Conservation (phyloP, 2,797 vertebrate genomes). For the Poeciliopsis turneri region DNA sequence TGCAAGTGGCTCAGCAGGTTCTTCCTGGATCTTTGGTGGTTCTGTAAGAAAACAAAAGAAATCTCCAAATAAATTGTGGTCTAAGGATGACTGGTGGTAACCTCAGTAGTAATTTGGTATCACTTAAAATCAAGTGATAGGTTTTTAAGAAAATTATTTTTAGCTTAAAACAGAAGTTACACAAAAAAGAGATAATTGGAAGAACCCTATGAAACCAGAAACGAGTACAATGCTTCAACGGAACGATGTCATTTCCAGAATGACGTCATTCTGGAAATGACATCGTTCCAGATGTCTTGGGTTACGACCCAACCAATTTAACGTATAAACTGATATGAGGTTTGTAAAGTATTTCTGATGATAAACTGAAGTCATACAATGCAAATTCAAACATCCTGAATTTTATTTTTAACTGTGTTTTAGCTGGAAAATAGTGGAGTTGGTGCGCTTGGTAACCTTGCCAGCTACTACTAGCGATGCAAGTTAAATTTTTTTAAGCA, state of each 20-base stretch:
- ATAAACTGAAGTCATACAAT: not conserved
- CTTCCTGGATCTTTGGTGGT: slow-evolving; percentile 9
- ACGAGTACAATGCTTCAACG: too few species aligned
- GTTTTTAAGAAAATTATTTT: not conserved
- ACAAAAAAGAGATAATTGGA: not conserved
- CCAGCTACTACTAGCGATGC: not conserved
- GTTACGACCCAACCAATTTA: not conserved
- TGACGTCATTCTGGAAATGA: not conserved
- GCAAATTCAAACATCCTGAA: not conserved
- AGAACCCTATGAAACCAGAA: not conserved
- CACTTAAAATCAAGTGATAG: not conserved
- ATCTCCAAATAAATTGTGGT: not conserved
- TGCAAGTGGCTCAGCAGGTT: not conserved
- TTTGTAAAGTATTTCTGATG: not conserved
- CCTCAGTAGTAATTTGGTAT: not conserved
- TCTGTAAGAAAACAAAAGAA: slow-evolving; percentile 23
- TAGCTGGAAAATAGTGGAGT: not conserved
- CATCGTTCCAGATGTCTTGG: not conserved
- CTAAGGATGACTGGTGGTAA: not conserved
- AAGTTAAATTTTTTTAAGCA: not conserved
- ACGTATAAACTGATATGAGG: not conserved
- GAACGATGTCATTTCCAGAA: too few species aligned
- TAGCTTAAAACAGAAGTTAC: not conserved
- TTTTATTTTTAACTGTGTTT: not conserved
- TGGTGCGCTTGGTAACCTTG: not conserved